phyloP scores from a whole-genome alignment of 2,888 invertebrate species.

The Tinea semifulvella region DNA sequence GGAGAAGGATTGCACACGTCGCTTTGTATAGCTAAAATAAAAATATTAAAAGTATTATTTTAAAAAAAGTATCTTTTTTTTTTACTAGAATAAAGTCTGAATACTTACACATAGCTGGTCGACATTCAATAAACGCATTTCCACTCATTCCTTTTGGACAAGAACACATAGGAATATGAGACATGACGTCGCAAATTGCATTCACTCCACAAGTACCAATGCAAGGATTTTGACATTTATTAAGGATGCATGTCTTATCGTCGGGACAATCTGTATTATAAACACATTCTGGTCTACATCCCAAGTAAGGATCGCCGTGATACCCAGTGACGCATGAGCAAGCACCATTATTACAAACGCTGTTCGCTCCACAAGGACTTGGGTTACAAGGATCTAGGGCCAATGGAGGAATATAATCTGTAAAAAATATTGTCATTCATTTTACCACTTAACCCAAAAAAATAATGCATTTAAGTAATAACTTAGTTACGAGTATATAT shows the following conservation, averaged over 20 bases:
- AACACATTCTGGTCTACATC: constrained; percentile 77
- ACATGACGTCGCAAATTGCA: constrained; percentile 75
- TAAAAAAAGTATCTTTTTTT: neutral
- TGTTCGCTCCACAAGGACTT: constrained; percentile 72
- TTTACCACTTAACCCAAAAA: neutral
- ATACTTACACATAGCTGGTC: constrained; percentile 56
- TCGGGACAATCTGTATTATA: constrained; percentile 72
- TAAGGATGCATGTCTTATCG: constrained; percentile 71
- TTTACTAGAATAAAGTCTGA: too few species aligned
- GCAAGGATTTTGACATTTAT: constrained; percentile 78
- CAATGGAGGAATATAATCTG: constrained; percentile 21
- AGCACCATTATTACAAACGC: constrained; percentile 62
- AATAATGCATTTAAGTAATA: neutral
- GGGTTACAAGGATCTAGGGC: constrained; percentile 65
- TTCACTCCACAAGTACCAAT: constrained; percentile 75
- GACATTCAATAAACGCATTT: constrained; percentile 73
- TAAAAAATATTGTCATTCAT: neutral
- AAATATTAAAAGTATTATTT: neutral
- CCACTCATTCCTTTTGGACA: constrained; percentile 74
- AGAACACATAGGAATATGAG: constrained; percentile 76
- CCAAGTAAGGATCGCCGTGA: constrained; percentile 72
- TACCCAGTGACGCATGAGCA: constrained; percentile 71
- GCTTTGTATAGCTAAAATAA: constrained; percentile 10
- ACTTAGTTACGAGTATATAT: neutral
- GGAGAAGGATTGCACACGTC: constrained; percentile 80